A percentile compares a stretch with the other conserved stretches of the same genome.
phyloP scores from a whole-genome alignment of 1,140 invertebrate genomes.

The Drosophila kikkawai region DNA sequence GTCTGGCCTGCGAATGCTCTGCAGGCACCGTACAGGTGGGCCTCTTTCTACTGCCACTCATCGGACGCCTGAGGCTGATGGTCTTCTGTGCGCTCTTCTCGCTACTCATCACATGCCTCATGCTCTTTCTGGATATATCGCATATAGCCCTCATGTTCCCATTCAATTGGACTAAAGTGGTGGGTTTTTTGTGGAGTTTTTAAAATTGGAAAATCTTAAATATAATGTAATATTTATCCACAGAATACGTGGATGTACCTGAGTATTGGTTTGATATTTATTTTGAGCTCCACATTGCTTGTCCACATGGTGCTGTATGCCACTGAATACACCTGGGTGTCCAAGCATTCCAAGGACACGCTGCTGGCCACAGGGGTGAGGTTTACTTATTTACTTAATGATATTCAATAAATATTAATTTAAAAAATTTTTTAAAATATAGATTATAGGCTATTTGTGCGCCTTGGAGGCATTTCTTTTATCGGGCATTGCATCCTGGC shows the following conservation, averaged over 20 bases:
- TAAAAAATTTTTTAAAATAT: not conserved
- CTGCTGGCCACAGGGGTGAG: constrained; percentile 86
- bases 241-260: constrained; percentile 89
- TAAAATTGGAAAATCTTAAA: fast-evolving
- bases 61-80: constrained; percentile 86
- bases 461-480: constrained; percentile 85
- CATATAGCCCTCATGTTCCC: constrained; percentile 92
- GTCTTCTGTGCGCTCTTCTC: constrained; percentile 91
- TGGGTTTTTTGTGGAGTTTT: constrained; percentile 83
- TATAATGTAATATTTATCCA: not conserved
- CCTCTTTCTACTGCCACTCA: constrained; percentile 91
- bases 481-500: constrained; percentile 85
- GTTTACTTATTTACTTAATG: not conserved
- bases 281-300: constrained; percentile 88
- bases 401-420: not conserved
- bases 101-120: constrained; percentile 91
- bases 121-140: constrained; percentile 94
- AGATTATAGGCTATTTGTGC: constrained; percentile 86
- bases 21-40: constrained; percentile 91
- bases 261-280: constrained; percentile 88
- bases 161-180: constrained; percentile 93
- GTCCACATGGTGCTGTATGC: constrained; percentile 89
- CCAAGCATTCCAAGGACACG: constrained; percentile 86
- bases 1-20: constrained; percentile 90
- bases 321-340: constrained; percentile 88